A percentile compares a stretch with the other conserved stretches of the same genome.
Evolutionary conservation across 2,888 invertebrate genomes (phyloP).

Genomic region (Xylocampa areola): DNA sequence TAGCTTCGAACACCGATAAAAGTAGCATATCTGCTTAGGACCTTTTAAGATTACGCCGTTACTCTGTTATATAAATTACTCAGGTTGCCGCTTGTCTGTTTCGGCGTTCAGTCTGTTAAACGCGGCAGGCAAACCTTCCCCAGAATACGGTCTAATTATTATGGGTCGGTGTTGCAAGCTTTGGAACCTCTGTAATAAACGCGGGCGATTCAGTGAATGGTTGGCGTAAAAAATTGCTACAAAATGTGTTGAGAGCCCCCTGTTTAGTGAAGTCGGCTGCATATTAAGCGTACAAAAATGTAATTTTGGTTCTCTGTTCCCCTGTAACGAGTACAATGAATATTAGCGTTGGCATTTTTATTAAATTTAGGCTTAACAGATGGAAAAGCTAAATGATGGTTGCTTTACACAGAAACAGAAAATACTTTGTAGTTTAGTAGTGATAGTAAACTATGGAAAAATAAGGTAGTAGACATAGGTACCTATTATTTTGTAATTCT

Average conservation of each 20-base stretch:
- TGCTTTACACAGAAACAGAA: not conserved
- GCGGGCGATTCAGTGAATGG: not conserved
- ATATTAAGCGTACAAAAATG: slow-evolving; percentile 10
- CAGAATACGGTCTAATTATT: not conserved
- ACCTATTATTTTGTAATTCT: no score
- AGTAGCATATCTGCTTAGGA: no score
- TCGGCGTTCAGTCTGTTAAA: no score
- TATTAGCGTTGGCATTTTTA: slow-evolving; percentile 14
- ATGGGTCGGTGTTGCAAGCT: not conserved
- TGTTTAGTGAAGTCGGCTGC: not conserved
- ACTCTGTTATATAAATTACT: no score
- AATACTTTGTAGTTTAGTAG: no score
- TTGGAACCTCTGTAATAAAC: not conserved
- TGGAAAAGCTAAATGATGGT: not conserved
- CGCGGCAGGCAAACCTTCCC: no score
- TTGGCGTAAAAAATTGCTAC: slow-evolving; percentile 5
- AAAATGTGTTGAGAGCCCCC: not conserved
- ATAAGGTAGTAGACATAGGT: no score
- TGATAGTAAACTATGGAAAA: no score
- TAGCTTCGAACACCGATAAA: no score
- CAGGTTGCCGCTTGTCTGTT: no score
- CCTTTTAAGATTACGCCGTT: no score
- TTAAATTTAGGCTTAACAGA: slow-evolving; percentile 8
- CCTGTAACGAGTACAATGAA: not conserved
- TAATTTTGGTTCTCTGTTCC: slow-evolving; percentile 9